phyloP scores from a whole-genome alignment of 2,888 invertebrate species.

The Dioctria rufipes region DNA sequence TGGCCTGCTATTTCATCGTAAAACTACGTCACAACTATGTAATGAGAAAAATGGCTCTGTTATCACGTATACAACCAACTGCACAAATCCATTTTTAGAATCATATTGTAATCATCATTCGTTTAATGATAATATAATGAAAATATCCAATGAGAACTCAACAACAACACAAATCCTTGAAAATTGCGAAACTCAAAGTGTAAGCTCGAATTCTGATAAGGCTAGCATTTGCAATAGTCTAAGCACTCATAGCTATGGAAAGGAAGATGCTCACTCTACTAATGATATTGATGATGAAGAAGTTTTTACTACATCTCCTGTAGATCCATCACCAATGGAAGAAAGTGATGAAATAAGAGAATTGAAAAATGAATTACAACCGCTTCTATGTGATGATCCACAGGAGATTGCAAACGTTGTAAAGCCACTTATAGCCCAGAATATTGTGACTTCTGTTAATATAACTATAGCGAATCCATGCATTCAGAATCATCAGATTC shows the following conservation, averaged over 20 bases:
- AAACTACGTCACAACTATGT: conserved; percentile 41
- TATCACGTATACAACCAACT: conserved; percentile 59
- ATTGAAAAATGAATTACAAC: conserved; percentile 70
- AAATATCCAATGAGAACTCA: conserved; percentile 43
- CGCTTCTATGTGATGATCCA: conserved; percentile 68
- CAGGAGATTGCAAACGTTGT: conserved; percentile 66
- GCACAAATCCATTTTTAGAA: conserved; percentile 72
- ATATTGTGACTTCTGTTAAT: conserved; percentile 78
- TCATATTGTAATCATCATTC: conserved; percentile 63
- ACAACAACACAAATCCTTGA: conserved; percentile 69
- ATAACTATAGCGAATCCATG: conserved; percentile 82
- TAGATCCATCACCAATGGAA: conserved; percentile 60
- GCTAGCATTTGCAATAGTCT: conserved; percentile 59
- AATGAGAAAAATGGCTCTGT: conserved; percentile 54
- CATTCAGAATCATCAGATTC: conserved; percentile 80
- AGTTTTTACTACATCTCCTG: conserved; percentile 54
- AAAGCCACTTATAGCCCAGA: conserved; percentile 71
- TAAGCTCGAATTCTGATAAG: conserved; percentile 74
- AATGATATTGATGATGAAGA: conserved; percentile 61
- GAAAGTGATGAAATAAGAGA: conserved; percentile 68
- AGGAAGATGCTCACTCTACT: conserved; percentile 55
- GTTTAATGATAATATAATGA: conserved; percentile 51
- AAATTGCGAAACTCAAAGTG: conserved; percentile 74
- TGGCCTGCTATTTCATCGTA: conserved; percentile 48
- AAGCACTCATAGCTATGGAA: conserved; percentile 57